Evolutionary conservation across 2,888 invertebrate species (phyloP).

Genomic region (Hoplodrina blanda): DNA sequence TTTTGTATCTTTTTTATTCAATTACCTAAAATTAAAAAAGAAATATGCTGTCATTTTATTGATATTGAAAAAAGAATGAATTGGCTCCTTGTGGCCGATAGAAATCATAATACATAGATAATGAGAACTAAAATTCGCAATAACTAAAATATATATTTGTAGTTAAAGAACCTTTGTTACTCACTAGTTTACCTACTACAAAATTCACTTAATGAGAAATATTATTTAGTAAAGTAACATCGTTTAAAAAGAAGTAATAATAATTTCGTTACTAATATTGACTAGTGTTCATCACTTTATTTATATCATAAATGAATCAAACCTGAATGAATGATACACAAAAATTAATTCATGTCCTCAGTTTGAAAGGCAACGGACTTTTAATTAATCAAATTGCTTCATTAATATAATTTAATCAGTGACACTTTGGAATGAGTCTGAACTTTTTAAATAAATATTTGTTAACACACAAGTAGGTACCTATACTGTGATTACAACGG

Average conservation of each 20-base stretch:
- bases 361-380: conserved; percentile 30
- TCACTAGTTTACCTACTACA: too few relatives aligned
- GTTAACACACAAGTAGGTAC: neutral
- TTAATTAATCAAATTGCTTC: conserved; percentile 48
- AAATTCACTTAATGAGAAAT: too few relatives aligned
- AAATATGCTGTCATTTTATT: neutral
- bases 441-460: conserved; percentile 23
- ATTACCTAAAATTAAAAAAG: too few relatives aligned
- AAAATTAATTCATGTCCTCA: conserved; percentile 27
- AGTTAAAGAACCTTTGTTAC: too few relatives aligned
- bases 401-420: conserved; percentile 45
- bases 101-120: neutral
- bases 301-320: conserved; percentile 20
- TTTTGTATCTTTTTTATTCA: too few relatives aligned
- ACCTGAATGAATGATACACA: conserved; percentile 4
- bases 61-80: neutral
- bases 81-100: neutral
- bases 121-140: neutral
- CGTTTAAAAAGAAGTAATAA: neutral
- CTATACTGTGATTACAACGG: conserved; percentile 4
- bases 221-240: neutral
- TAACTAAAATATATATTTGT: too few relatives aligned
- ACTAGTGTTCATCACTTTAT: conserved; percentile 14
- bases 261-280: conserved; percentile 5
- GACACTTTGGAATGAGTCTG: conserved; percentile 27